These are phyloP conservation scores for Cantharis rufa DNA, from an alignment of 2,888 invertebrate genomes.

Conservation along the genomic window DNA sequence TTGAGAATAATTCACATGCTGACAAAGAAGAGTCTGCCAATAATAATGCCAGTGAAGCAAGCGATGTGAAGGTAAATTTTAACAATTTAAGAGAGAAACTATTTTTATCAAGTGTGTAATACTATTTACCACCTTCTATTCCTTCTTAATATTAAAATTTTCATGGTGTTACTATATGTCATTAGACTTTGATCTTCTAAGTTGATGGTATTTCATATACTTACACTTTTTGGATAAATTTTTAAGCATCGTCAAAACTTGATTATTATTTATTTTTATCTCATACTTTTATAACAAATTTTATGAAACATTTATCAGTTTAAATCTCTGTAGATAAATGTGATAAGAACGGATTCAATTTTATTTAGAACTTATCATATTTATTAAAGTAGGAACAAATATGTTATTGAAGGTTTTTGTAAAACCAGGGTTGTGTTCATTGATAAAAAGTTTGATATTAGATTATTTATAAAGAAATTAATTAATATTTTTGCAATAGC, in stretches of 20 bases:
- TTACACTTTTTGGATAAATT: not conserved
- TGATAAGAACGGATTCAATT: not conserved
- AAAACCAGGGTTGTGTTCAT: not conserved
- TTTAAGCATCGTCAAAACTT: not conserved
- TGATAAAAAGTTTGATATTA: not conserved
- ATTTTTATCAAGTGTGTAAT: not conserved
- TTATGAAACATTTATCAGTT: not conserved
- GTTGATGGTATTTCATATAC: not conserved
- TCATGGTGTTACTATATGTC: not conserved
- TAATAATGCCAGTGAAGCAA: constrained; percentile 46
- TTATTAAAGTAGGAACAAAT: not conserved
- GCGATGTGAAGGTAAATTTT: constrained; percentile 27
- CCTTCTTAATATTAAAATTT: not conserved
- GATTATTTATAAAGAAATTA: too few species aligned
- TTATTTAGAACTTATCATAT: not conserved
- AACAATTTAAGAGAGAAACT: not conserved
- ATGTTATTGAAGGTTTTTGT: not conserved
- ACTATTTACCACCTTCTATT: not conserved
- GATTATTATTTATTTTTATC: too few species aligned
- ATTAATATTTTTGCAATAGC: too few species aligned
- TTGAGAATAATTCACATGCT: constrained; percentile 35
- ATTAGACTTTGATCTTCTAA: not conserved
- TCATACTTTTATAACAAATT: not conserved
- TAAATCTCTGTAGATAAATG: not conserved
- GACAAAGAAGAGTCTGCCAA: constrained; percentile 47